phyloP scores from a whole-genome alignment of 2,888 invertebrate genomes.

The Syrista parreyssii region DNA sequence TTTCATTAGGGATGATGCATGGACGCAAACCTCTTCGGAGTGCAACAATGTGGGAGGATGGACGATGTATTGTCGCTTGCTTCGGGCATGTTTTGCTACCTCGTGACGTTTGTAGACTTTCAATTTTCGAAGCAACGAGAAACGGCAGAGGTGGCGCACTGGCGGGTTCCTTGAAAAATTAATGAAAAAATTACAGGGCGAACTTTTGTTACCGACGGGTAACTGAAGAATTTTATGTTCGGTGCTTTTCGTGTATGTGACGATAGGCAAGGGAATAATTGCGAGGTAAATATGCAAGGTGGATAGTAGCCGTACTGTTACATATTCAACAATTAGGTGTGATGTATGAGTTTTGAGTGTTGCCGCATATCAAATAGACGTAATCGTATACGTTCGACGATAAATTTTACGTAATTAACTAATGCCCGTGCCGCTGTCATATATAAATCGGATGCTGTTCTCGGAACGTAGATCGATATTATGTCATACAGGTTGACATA shows the following conservation, averaged over 20 bases:
- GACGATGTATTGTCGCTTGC: neutral
- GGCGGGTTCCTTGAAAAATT: neutral
- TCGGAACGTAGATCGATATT: neutral
- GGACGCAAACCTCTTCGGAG: neutral
- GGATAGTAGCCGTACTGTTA: conserved; percentile 40
- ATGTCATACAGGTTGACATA: neutral
- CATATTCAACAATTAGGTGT: conserved; percentile 63
- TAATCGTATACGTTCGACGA: conserved; percentile 49
- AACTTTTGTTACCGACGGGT: neutral
- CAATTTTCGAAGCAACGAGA: neutral
- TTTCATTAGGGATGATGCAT: neutral
- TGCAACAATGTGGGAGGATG: conserved; percentile 1
- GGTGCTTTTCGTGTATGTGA: conserved; percentile 42
- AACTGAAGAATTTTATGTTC: neutral
- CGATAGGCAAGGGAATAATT: conserved; percentile 53
- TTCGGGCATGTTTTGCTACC: neutral
- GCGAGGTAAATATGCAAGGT: conserved; percentile 50
- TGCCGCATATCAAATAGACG: conserved; percentile 58
- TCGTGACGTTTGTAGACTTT: neutral
- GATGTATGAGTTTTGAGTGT: conserved; percentile 61
- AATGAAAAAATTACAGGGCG: neutral
- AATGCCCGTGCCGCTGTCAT: conserved; percentile 19
- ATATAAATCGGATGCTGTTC: neutral
- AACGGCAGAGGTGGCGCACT: neutral
- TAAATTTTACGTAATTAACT: conserved; percentile 58